These are phyloP conservation scores for Myrmecophaga tridactyla DNA, from an alignment of 2,113 vertebrate species.

Conservation along the genomic window DNA sequence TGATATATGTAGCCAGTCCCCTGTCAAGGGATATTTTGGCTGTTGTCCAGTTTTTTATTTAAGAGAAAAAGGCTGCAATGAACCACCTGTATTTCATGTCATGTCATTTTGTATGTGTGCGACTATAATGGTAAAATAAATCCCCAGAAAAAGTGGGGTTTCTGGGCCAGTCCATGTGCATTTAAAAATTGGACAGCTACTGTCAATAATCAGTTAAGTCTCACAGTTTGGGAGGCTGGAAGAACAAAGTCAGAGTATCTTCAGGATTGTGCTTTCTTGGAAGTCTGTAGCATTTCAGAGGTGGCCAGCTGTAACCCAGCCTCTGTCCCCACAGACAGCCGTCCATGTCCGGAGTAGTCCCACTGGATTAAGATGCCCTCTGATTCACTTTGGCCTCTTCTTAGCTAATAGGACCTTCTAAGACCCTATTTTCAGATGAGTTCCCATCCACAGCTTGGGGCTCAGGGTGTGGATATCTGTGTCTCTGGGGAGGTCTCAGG, in stretches of 20 bases:
- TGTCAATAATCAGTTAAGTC: background rate
- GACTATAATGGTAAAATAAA: no score
- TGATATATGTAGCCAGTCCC: background rate
- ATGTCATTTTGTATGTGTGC: background rate
- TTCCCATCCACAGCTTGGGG: no score
- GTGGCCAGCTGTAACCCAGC: no score
- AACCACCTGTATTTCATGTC: fast-evolving
- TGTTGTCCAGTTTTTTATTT: background rate
- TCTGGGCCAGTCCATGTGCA: fast-evolving
- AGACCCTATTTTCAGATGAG: no score
- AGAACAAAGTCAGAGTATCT: no score
- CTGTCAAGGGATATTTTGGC: background rate
- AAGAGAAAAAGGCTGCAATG: background rate
- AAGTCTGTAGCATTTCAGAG: no score
- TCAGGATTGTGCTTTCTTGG: no score
- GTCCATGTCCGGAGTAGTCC: background rate
- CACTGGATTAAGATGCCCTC: background rate
- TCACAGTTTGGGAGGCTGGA: no score
- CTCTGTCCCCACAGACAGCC: background rate
- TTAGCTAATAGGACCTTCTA: no score
- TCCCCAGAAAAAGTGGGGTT: background rate
- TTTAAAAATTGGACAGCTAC: no score
- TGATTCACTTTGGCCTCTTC: no score
- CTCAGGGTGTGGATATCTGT: no score
- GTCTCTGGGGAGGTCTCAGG: background rate